A percentile compares a stretch with the other conserved stretches of the same genome.
phyloP scores from a whole-genome alignment of 2,888 invertebrate species.

The Phyllotreta cruciferae region DNA sequence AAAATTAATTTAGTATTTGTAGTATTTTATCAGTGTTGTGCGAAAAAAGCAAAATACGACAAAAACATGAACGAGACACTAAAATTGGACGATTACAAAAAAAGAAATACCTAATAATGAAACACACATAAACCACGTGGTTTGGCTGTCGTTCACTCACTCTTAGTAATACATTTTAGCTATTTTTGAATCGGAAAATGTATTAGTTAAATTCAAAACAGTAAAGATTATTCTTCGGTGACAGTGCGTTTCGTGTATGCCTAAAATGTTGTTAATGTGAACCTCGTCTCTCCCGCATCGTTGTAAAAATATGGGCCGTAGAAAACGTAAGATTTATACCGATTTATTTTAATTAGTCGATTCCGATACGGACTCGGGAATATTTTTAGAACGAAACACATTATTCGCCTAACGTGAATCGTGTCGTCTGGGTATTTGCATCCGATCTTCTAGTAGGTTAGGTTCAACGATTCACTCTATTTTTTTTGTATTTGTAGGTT shows the following conservation, averaged over 20 bases:
- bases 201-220: conserved; percentile 9
- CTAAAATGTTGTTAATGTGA: conserved; percentile 7
- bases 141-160: conserved; percentile 3
- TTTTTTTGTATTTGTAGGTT: too few species aligned
- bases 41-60: conserved; percentile 16
- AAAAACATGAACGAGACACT: conserved; percentile 23
- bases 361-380: background rate
- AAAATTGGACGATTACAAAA: conserved; percentile 21
- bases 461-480: too few species aligned
- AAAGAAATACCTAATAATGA: conserved; percentile 2
- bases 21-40: background rate
- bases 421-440: too few species aligned
- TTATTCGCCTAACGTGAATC: too few species aligned
- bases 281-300: background rate
- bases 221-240: conserved; percentile 10
- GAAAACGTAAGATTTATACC: conserved; percentile 21
- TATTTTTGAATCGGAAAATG: conserved; percentile 14
- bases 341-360: conserved; percentile 1
- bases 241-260: background rate
- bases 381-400: conserved; percentile 21
- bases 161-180: conserved; percentile 8
- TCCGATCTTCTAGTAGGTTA: too few species aligned
- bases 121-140: conserved; percentile 18
- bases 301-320: conserved; percentile 22
- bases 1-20: background rate